Evolutionary conservation across 2,888 invertebrate species (phyloP), one percentile per base, ranked within the genome.

Genomic region (Adelognathus sp.): DNA sequence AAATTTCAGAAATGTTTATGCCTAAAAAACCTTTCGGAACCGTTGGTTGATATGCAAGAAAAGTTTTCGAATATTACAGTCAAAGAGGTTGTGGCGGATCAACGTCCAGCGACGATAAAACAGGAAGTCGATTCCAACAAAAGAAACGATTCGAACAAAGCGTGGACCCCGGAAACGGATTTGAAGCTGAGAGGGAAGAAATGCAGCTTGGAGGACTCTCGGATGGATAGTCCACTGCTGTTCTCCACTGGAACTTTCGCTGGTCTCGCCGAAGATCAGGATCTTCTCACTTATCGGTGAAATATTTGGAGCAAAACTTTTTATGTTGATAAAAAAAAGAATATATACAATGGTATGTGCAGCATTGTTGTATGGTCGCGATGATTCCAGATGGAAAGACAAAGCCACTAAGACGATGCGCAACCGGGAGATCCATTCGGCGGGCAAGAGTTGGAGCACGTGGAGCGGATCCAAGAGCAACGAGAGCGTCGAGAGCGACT

Each of bases 251-350:
- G 84, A 4, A 88, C 79, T 66, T 89, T 91, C 58, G 85, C 88
- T 2, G 86, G 87, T n/a, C 84, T 90, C 0, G 87, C 85, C 9
- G 87, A 89, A 39, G 88, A 91, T 82, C 89, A 89, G 56, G 90
- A 90, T 83, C 74, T 90, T 1, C 72, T 88, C 3, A 87, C 86
- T 3, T 89, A 88, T 76, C 88, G 89, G 90, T 89, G n/a, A n/a
- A n/a, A n/a, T n/a, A n/a, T n/a, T n/a, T n/a, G n/a, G n/a, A n/a
- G n/a, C n/a, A n/a, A n/a, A n/a, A n/a, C n/a, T n/a, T n/a, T n/a
- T n/a, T n/a, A n/a, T n/a, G n/a, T n/a, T 66, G 64, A 0, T 6
- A 36, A 36, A 2, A 36, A 36, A 36, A 36, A 9, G 1, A 33
- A 33, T 36, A 36, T 11, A 36, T 36, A 36, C 9, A 36, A 36